Evolutionary conservation across 2,888 invertebrate genomes (phyloP).

Genomic region (Ectobius pallidus): DNA sequence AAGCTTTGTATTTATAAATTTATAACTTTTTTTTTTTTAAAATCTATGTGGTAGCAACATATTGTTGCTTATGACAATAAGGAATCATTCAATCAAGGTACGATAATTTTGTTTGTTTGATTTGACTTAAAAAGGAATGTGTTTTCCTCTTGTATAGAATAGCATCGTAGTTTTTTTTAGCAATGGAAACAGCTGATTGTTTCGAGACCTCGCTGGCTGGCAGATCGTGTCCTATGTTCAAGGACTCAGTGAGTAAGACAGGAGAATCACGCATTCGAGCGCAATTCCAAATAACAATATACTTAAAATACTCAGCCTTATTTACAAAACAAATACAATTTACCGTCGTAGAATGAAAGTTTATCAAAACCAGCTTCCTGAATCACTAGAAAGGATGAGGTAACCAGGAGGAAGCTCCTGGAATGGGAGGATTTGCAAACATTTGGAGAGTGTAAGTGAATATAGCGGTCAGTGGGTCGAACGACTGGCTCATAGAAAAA

Average conservation of each 20-base stretch:
- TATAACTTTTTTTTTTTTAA: no score
- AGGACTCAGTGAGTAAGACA: neutral
- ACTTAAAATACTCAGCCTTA: neutral
- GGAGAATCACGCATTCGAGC: neutral
- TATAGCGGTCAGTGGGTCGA: slow-evolving; percentile 18
- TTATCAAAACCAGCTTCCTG: neutral
- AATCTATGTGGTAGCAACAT: no score
- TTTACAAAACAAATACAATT: neutral
- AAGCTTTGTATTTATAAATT: no score
- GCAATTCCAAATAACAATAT: neutral
- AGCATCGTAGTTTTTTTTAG: no score
- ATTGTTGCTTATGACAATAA: no score
- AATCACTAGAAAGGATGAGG: neutral
- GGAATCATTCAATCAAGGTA: no score
- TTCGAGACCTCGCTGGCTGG: neutral
- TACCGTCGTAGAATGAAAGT: neutral
- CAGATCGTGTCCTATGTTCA: slow-evolving; percentile 1
- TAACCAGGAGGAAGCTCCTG: no score
- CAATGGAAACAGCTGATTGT: neutral
- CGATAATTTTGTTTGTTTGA: no score
- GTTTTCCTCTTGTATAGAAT: no score
- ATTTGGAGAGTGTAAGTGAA: neutral
- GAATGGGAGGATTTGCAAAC: neutral
- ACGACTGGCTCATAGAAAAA: neutral
- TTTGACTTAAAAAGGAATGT: no score